Base-by-base conservation (phyloP, 1,140 invertebrate genomes). In the Micrasema longulum region DNA sequence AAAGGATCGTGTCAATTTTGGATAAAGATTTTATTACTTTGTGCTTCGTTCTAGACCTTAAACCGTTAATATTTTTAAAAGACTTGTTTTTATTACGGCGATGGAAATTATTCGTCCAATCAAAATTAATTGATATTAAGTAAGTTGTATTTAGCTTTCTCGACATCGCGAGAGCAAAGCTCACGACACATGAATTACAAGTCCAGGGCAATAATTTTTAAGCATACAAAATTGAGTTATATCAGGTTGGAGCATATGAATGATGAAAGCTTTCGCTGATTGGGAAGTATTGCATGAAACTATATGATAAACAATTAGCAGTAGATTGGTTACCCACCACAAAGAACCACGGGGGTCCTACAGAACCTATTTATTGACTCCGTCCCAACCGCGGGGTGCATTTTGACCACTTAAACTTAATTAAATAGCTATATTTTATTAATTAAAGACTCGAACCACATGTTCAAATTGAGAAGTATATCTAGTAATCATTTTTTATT, bases 341-440 rank as follows among this genome's bases (percentile, higher is more conserved):
- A 16, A 14, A 31, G 36, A 36, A 12, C 55, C 12, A 35, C 55
- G 18, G 55, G 55, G 55, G 55, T n/a, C 55, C 55, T n/a, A 41
- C 55, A 23, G 52, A 31, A 12, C 52, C 52, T 55, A 31, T 55
- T 55, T 55, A 55, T 55, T 26, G 52, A 10, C 52, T 31, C 9
- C 52, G 23, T 20, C 52, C 26, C 52, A 31, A 55, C 52, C 35
- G 18, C 55, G 55, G 55, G 55, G 55, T 60, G 36, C 22, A 60
- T 60, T 60, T 60, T 35, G 36, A 60, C 55, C 55, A 60, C 41
- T 60, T 60, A 60, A 23, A 22, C 55, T 60, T 60, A 60, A 60
- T 60, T 60, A 60, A 60, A 60, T 60, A 41, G 35, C 55, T 22
- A 60, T 60, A 60, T 60, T 60, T 60, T 38, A 60, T 38, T 22